Percentiles rank a stretch among this genome's conserved stretches.
Evolutionary conservation across 2,797 vertebrate species (phyloP).

Genomic region (Syngnathus acus): DNA sequence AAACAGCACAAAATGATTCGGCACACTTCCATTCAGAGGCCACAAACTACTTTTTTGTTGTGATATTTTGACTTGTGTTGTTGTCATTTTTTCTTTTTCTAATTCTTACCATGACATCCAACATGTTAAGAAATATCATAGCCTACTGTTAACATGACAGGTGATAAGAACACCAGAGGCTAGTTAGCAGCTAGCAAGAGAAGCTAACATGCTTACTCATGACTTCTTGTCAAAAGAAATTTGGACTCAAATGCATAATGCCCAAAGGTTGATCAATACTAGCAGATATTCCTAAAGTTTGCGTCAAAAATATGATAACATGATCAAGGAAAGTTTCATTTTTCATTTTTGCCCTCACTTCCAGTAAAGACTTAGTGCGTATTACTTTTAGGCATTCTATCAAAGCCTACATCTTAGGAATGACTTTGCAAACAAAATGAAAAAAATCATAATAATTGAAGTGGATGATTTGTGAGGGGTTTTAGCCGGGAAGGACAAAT

Average conservation of each 20-base stretch:
- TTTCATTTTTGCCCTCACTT: constrained; percentile 10
- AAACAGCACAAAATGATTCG: too few species aligned
- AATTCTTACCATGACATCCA: too few species aligned
- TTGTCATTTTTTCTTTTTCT: too few species aligned
- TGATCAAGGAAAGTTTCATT: neutral
- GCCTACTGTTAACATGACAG: neutral
- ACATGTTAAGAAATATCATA: too few species aligned
- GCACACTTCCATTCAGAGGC: too few species aligned
- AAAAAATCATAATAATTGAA: neutral
- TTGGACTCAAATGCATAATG: neutral
- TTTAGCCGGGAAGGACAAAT: constrained; percentile 41
- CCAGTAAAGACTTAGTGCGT: constrained; percentile 17
- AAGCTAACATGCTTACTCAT: neutral
- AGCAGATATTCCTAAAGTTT: neutral
- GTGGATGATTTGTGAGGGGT: constrained; percentile 49
- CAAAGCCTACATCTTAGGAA: constrained; percentile 20
- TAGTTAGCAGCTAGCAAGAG: neutral
- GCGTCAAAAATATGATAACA: constrained; percentile 3
- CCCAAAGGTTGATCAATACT: neutral
- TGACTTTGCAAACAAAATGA: constrained; percentile 22
- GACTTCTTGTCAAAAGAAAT: neutral
- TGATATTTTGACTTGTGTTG: too few species aligned
- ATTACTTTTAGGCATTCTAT: constrained; percentile 22
- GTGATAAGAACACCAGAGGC: neutral
- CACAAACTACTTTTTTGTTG: too few species aligned